Evolutionary conservation across 1,140 invertebrate genomes (phyloP), one percentile per base, ranked within the genome.

Genomic region (Saxidomus purpurata): DNA sequence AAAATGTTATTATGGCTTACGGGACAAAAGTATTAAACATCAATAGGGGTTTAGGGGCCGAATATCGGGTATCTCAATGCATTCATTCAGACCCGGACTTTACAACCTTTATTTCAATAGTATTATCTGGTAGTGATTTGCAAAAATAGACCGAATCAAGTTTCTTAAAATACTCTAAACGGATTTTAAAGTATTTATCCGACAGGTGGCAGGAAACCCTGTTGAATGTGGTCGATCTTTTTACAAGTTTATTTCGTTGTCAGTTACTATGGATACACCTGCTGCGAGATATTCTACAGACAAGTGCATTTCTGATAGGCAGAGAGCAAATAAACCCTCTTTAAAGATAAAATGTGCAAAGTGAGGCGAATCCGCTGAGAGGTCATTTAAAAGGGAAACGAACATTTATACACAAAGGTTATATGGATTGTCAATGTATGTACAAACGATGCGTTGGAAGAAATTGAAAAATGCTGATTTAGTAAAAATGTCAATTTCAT

Each of bases 81-180:
- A 74, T 71, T 71, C 69, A 43, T 49, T 76, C 25, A 69, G 52
- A 38, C 31, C 34, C 43, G 43, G 49, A 52, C 40, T 87, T 87
- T 87, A 77, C 49, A 55, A 77, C 69, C 69, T 40, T 77, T 40
- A 36, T 79, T 77, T 87, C 84, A 87, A 87, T 87, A 38, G 84
- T 52, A 87, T 87, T 87, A 87, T 87, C 84, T 71, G 49, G 69
- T 47, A 67, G 71, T 28, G 52, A 69, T 67, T 82, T 82, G 76
- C 49, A 79, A 88, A 87, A 88, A 61, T 88, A 67, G 86, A 55
- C 76, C 86, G 86, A 88, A 71, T 88, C 86, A 88, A 74, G 71
- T 88, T 88, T 88, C 86, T 88, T 88, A 80, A 88, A 87, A 87
- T 87, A 81, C 47, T 81, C 77, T 88, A 88, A 88, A 88, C 76